Base-by-base conservation (phyloP, 2,888 invertebrate genomes). In the Synergus itoensis region DNA sequence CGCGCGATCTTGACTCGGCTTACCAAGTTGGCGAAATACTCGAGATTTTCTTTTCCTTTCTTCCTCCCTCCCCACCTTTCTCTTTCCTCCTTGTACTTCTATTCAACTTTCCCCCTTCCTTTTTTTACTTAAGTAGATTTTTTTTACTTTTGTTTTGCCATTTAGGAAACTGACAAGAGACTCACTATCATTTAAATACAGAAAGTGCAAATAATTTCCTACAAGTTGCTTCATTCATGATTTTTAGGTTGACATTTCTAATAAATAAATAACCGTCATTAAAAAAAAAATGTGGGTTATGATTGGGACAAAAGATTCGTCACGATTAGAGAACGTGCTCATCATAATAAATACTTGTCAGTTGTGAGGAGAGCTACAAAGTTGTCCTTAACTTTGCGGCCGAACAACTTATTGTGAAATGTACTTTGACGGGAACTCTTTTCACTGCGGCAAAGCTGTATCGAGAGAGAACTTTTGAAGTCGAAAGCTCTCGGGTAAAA, bases 1-100 rank as follows among this genome's bases (percentile, higher is more conserved):
- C 85, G 85, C 85, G 86, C 88, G 87, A 88, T 90, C 88, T 89
- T 86, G 85, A 88, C 89, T 89, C 85, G 88, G 91, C 90, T 91
- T 91, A 91, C 89, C 87, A 88, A 90, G 81, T 89, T 89, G 89
- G 87, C 87, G 88, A 90, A 90, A 91, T 89, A 89, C 89, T 89
- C 86, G 85, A 84, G 84, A 84, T 82, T 84, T 83, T 83, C 84
- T 86, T 83, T 69, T 77, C 75, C 78, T 41, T 79, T 53, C 18
- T 40, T n/a, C 73, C 73, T 18, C 57, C 75, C 45, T 63, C 4
- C 1, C 21, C 40, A 18, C 21, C n/a, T 60, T 62, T 76, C 78
- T 40, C 67, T 16, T 14, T 48, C 60, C 28, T 43, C 76, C 16
- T 53, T 77, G 16, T 63, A 21, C 79, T 67, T 63, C 81, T 64